Conservation (phyloP, 2,888 invertebrate species). For the Lymantria monacha region DNA sequence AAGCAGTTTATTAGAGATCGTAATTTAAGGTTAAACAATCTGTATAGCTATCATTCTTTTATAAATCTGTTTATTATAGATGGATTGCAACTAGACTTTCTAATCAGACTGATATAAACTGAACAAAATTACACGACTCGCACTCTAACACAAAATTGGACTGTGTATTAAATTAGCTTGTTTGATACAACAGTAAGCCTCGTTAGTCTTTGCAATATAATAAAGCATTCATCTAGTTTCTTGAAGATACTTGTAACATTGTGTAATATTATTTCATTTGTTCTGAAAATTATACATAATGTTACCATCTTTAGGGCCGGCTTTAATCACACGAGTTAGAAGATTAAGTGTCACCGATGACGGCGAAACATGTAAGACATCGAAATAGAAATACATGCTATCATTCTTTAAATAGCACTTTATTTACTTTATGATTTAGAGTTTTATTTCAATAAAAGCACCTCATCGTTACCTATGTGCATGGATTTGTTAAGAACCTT, state of each 20-base stretch:
- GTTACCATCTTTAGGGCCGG: slow-evolving; percentile 58
- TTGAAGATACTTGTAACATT: slow-evolving; percentile 3
- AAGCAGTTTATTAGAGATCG: no score
- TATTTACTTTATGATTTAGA: slow-evolving; percentile 6
- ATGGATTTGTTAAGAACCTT: slow-evolving; percentile 20
- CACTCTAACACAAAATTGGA: slow-evolving; percentile 13
- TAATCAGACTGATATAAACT: background rate
- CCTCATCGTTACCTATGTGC: slow-evolving; percentile 19
- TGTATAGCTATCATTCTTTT: no score
- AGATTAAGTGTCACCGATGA: slow-evolving; percentile 87
- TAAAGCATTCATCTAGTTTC: slow-evolving; percentile 6
- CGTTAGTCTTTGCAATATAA: slow-evolving; percentile 28
- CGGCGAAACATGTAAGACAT: slow-evolving; percentile 87
- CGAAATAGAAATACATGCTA: slow-evolving; percentile 31
- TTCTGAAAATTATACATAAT: slow-evolving; percentile 18
- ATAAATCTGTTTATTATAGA: no score
- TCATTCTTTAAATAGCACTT: slow-evolving; percentile 5
- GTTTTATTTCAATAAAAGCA: slow-evolving; percentile 14
- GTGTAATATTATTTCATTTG: background rate
- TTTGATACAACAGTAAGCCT: slow-evolving; percentile 30
- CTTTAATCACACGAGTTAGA: slow-evolving; percentile 80
- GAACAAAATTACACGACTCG: slow-evolving; percentile 6
- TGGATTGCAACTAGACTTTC: no score
- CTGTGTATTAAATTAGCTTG: slow-evolving; percentile 26
- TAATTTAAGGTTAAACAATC: no score